Evolutionary conservation across 2,888 invertebrate species (phyloP).

Genomic region (Cordylochernes scorpioides): DNA sequence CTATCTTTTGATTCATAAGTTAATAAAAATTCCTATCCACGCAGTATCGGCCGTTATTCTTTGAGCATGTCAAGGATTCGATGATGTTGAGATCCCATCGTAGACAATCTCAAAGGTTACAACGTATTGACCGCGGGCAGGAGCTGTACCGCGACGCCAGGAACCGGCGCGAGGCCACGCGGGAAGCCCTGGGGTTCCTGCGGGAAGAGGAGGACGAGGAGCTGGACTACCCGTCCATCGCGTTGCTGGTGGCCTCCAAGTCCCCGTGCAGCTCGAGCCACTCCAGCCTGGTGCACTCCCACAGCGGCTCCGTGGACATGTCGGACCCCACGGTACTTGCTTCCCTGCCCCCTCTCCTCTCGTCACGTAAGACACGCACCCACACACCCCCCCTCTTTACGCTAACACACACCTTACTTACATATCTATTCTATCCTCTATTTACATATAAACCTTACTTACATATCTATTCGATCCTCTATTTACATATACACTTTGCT

Average conservation of each 20-base stretch:
- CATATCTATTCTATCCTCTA: too few species aligned
- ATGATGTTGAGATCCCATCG: too few species aligned
- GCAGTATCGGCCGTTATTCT: too few species aligned
- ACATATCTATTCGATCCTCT: too few species aligned
- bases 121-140: constrained; percentile 8
- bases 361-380: constrained; percentile 1
- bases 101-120: too few species aligned
- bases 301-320: constrained; percentile 22
- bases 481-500: too few species aligned
- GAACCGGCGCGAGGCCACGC: background rate
- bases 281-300: constrained; percentile 42
- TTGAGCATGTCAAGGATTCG: too few species aligned
- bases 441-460: too few species aligned
- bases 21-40: too few species aligned
- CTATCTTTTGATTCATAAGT: too few species aligned
- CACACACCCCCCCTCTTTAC: too few species aligned
- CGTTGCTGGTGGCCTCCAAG: constrained; percentile 16
- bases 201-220: constrained; percentile 16
- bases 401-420: too few species aligned
- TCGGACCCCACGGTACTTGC: constrained; percentile 3
- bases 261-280: constrained; percentile 28
- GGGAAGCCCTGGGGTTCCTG: constrained; percentile 1
- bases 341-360: background rate
- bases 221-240: constrained; percentile 16
- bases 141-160: constrained; percentile 3